Percentiles rank a stretch among this genome's conserved stretches.
phyloP scores from a whole-genome alignment of 2,113 vertebrate genomes.

The Cricetomys ansorgei region DNA sequence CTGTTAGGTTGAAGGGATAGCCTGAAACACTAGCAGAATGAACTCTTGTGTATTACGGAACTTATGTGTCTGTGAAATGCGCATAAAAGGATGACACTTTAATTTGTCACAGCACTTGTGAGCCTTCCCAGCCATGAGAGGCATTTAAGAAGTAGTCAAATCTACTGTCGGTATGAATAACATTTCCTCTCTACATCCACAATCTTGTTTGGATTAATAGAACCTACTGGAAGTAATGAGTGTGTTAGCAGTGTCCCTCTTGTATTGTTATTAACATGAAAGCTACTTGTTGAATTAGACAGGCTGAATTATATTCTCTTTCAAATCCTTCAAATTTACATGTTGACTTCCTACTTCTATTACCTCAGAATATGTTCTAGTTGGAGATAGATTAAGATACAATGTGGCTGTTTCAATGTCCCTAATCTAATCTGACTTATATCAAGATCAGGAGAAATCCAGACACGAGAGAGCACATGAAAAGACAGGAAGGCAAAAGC shows the following conservation, averaged over 20 bases:
- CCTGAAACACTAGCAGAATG: not conserved
- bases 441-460: not conserved
- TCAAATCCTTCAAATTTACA: not conserved
- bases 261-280: not conserved
- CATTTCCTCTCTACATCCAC: not conserved
- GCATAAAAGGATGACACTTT: not conserved
- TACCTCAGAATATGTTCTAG: not conserved
- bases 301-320: not conserved
- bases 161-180: not conserved
- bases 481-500: not conserved
- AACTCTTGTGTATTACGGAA: not conserved
- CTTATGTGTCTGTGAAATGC: not conserved
- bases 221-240: not conserved
- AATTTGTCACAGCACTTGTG: not conserved
- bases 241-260: not conserved
- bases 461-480: not conserved
- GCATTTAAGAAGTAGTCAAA: slow-evolving; percentile 8
- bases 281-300: not conserved
- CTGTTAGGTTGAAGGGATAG: not conserved
- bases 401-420: not conserved
- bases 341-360: not conserved
- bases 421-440: not conserved
- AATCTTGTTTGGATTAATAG: not conserved
- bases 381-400: not conserved
- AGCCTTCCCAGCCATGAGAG: not conserved